Evolutionary conservation across 2,888 invertebrate species (phyloP).

Genomic region (Graphium colonna): DNA sequence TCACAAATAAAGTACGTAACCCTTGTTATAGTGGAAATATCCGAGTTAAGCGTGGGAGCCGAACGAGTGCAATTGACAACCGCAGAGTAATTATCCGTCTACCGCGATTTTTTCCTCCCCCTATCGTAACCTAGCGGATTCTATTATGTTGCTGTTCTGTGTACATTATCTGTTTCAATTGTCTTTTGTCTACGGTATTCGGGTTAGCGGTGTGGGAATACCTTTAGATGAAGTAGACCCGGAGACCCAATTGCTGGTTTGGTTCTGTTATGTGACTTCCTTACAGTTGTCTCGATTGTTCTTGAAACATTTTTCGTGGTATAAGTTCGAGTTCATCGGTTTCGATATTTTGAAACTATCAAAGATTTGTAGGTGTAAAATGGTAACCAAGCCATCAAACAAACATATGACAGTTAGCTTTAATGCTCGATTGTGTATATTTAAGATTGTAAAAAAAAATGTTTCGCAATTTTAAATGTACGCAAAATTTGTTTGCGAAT

Average conservation of each 20-base stretch:
- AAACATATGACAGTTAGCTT: too few species aligned
- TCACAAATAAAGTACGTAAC: constrained; percentile 11
- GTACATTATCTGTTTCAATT: constrained; percentile 6
- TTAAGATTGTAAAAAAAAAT: too few species aligned
- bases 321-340: too few species aligned
- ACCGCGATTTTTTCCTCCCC: constrained; percentile 15
- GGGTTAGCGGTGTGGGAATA: constrained; percentile 20
- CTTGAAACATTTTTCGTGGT: too few species aligned
- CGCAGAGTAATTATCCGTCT: constrained; percentile 26
- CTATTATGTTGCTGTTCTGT: constrained; percentile 18
- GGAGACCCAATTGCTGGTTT: constrained; percentile 1
- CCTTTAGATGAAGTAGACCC: constrained; percentile 9
- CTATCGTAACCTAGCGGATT: constrained; percentile 17
- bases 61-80: constrained; percentile 20
- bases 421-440: too few species aligned
- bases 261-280: too few species aligned
- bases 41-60: constrained; percentile 35
- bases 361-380: too few species aligned
- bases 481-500: too few species aligned
- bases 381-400: too few species aligned
- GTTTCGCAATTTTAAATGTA: too few species aligned
- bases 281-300: too few species aligned
- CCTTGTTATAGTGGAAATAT: constrained; percentile 20
- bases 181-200: constrained; percentile 21
- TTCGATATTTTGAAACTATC: too few species aligned